These are phyloP conservation scores for Chloroceryle aenea DNA, from an alignment of 2,113 vertebrate species.

Conservation along the genomic window DNA sequence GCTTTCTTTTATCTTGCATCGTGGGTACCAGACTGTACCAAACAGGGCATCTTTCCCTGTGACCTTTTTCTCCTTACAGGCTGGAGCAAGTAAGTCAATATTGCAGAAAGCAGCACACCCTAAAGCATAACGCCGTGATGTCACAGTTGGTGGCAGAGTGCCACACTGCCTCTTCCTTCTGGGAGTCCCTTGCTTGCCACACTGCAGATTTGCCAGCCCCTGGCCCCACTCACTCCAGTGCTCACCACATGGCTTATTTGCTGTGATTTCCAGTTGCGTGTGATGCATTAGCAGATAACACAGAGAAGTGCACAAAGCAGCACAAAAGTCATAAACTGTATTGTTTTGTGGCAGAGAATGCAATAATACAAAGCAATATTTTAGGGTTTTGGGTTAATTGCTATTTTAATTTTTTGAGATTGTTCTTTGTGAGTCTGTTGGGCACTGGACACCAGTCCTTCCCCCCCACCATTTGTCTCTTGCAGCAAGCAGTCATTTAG, in stretches of 20 bases:
- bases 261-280: neutral
- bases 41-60: fast-evolving
- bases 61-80: neutral
- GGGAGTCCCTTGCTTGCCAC: neutral
- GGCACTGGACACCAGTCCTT: neutral
- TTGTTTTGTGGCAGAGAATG: neutral
- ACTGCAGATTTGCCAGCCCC: neutral
- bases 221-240: fast-evolving
- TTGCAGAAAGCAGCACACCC: neutral
- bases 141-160: neutral
- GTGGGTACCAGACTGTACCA: neutral
- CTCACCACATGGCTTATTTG: neutral
- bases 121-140: neutral
- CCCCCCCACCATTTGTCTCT: neutral
- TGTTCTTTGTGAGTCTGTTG: neutral
- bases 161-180: neutral
- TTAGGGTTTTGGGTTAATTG: neutral
- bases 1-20: neutral
- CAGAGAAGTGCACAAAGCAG: neutral
- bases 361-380: neutral
- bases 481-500: neutral
- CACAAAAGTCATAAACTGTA: neutral
- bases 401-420: neutral
- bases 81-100: neutral
- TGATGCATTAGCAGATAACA: neutral